Evolutionary conservation across 2,113 vertebrate genomes (phyloP).

Genomic region (Candoia aspera): DNA sequence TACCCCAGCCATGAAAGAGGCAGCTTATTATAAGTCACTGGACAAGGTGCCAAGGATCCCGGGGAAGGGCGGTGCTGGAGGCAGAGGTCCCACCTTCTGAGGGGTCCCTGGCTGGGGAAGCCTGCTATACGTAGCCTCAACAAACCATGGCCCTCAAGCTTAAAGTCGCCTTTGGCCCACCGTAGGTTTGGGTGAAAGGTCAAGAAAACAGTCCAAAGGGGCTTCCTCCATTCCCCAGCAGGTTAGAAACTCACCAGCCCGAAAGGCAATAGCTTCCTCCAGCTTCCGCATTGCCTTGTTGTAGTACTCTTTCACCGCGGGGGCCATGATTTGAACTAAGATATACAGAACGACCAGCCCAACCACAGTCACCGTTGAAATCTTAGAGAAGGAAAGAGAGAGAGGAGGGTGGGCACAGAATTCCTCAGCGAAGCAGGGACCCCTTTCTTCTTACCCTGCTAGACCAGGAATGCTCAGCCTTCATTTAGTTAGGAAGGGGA

Average conservation of each 20-base stretch:
- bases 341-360: not conserved
- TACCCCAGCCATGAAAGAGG: not conserved
- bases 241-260: not conserved
- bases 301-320: fast-evolving
- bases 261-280: not conserved
- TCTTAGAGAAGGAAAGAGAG: not conserved
- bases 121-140: not conserved
- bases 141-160: not conserved
- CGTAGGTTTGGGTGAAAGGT: not conserved
- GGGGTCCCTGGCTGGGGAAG: not conserved
- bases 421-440: not conserved
- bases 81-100: not conserved
- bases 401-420: not conserved
- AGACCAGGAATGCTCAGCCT: not conserved
- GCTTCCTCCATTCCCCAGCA: not conserved
- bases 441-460: not conserved
- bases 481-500: not conserved
- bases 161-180: too few relatives aligned
- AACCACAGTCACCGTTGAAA: not conserved
- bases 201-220: not conserved
- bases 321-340: fast-evolving
- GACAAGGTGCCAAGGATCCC: not conserved
- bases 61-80: not conserved
- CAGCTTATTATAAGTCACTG: not conserved
- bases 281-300: fast-evolving